These are phyloP conservation scores for Corythornis leucogaster DNA, from an alignment of 2,797 vertebrate species.

Conservation along the genomic window DNA sequence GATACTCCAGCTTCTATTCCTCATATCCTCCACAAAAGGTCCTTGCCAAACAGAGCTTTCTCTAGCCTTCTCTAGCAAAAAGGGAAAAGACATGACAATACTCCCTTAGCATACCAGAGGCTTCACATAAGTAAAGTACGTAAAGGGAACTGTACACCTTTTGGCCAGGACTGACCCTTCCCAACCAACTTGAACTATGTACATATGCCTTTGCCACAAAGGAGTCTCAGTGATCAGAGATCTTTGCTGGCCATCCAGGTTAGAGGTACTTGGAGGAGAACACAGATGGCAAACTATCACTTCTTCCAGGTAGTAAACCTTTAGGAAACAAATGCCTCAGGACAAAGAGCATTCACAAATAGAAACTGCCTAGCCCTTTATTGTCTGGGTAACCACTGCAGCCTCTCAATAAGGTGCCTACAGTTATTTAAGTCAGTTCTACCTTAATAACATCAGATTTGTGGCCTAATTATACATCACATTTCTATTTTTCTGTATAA, in stretches of 20 bases:
- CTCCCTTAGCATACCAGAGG: neutral
- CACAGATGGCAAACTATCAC: conserved; percentile 8
- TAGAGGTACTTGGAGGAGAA: conserved; percentile 1
- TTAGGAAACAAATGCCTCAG: conserved; percentile 29
- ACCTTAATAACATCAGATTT: conserved; percentile 49
- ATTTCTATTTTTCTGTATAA: conserved; percentile 47
- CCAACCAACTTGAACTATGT: neutral
- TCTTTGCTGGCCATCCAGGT: neutral
- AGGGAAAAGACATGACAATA: neutral
- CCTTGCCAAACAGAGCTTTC: neutral
- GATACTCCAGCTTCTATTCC: neutral
- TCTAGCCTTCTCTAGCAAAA: neutral
- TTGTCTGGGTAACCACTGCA: conserved; percentile 7
- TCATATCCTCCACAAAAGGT: neutral
- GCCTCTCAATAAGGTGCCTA: neutral
- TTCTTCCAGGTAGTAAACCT: conserved; percentile 25
- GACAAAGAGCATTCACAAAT: neutral
- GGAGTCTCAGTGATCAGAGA: neutral
- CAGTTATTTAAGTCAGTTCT: conserved; percentile 35
- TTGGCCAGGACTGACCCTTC: neutral
- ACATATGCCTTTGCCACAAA: neutral
- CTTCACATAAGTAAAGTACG: neutral
- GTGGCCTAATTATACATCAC: conserved; percentile 19
- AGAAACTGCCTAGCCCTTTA: conserved; percentile 23
- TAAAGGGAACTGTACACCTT: neutral